A percentile compares a stretch with the other conserved stretches of the same genome.
Conservation (phyloP, 2,797 vertebrate genomes). For the Menidia menidia region DNA sequence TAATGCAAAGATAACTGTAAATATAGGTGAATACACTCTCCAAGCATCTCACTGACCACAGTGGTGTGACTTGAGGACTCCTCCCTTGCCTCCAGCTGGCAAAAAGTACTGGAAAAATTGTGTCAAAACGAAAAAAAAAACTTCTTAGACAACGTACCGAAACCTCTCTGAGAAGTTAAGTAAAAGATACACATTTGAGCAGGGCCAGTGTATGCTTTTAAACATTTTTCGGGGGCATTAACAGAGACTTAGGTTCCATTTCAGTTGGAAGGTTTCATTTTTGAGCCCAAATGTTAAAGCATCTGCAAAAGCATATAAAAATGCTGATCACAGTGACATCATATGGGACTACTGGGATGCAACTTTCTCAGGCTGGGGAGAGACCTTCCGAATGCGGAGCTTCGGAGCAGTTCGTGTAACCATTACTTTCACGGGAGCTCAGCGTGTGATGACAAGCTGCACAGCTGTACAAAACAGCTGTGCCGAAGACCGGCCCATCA, state of each 20-base stretch:
- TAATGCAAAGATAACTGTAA: no score
- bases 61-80: conserved; percentile 50
- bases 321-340: background rate
- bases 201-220: background rate
- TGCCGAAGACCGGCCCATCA: conserved; percentile 12
- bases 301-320: background rate
- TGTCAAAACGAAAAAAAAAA: conserved; percentile 31
- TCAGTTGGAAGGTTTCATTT: background rate
- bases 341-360: background rate
- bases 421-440: conserved; percentile 3
- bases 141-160: background rate
- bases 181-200: background rate
- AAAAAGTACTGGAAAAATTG: conserved; percentile 48
- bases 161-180: background rate
- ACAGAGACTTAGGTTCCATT: background rate
- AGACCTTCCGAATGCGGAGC: background rate
- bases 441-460: conserved; percentile 20
- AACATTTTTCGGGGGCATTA: background rate
- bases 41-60: conserved; percentile 55
- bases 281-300: background rate
- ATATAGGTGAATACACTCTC: conserved; percentile 20
- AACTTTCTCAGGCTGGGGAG: background rate
- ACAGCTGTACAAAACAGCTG: conserved; percentile 60
- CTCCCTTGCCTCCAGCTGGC: conserved; percentile 41
- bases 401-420: conserved; percentile 7